phyloP scores from a whole-genome alignment of 2,113 vertebrate genomes.

The Poeciliopsis occidentalis region DNA sequence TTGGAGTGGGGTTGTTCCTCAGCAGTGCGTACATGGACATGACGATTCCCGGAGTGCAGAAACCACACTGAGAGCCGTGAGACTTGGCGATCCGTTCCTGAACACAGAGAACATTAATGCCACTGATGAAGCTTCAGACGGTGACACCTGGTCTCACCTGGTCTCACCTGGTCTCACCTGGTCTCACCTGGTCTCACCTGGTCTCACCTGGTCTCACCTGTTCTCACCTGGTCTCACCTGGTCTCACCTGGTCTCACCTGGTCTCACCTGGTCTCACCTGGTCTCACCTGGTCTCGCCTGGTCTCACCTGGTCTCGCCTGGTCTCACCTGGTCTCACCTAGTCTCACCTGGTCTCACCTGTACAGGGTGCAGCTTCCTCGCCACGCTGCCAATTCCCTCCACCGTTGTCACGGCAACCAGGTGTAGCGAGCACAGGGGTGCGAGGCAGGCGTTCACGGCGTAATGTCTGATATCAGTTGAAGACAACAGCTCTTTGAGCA shows the following conservation, averaged over 20 bases:
- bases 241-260: no score
- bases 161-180: no score
- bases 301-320: no score
- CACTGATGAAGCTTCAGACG: neutral
- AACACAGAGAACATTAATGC: neutral
- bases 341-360: slow-evolving; percentile 77
- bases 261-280: no score
- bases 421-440: slow-evolving; percentile 90
- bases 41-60: slow-evolving; percentile 95
- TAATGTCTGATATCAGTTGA: slow-evolving; percentile 84
- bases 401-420: slow-evolving; percentile 90
- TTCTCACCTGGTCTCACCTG: no score
- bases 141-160: no score
- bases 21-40: slow-evolving; percentile 97
- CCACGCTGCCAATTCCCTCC: slow-evolving; percentile 93
- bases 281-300: no score
- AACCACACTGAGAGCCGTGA: slow-evolving; percentile 96
- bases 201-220: no score
- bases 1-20: slow-evolving; percentile 84
- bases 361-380: slow-evolving; percentile 89
- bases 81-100: slow-evolving; percentile 92
- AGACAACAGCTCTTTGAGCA: slow-evolving; percentile 36
- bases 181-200: no score
- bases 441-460: slow-evolving; percentile 89
- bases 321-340: no score